These are phyloP conservation scores for Luidia sarsii DNA, from an alignment of 53 echinoderm and acorn worm species.

Conservation along the genomic window DNA sequence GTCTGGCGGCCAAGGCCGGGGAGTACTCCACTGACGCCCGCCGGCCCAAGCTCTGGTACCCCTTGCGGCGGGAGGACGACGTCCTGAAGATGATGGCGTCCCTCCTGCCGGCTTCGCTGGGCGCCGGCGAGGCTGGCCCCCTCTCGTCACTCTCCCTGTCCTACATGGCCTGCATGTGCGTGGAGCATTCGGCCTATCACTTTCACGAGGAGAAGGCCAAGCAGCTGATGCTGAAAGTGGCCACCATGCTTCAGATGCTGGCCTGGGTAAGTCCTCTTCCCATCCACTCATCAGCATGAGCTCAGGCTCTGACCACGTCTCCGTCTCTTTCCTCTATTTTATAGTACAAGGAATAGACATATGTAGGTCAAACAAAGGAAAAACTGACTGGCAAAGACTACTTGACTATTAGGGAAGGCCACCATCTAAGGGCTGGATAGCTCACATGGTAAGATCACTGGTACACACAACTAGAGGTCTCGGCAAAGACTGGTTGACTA, in stretches of 20 bases:
- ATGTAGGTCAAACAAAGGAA: no score
- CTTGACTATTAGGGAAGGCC: no score
- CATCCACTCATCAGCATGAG: no score
- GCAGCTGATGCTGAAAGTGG: slow-evolving; percentile 69
- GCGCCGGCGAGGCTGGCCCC: slow-evolving; percentile 32
- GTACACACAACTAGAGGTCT: no score
- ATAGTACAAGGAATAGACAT: no score
- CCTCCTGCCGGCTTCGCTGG: slow-evolving; percentile 34
- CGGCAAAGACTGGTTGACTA: no score
- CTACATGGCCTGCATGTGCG: slow-evolving; percentile 70
- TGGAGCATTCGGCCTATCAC: slow-evolving; percentile 88
- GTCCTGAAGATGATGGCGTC: slow-evolving; percentile 66
- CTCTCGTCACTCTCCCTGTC: slow-evolving; percentile 45
- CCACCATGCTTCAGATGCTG: slow-evolving; percentile 74
- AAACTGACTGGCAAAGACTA: no score
- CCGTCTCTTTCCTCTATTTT: no score
- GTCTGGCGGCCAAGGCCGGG: slow-evolving; percentile 58
- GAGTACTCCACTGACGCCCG: slow-evolving; percentile 65
- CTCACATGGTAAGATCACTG: no score
- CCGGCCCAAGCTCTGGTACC: slow-evolving; percentile 71
- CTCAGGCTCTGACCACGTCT: no score
- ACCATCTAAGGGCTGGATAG: no score
- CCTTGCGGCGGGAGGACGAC: slow-evolving; percentile 67
- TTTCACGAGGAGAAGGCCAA: slow-evolving; percentile 69
- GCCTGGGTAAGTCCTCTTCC: slow-evolving; percentile 84